Evolutionary conservation across 2,797 vertebrate species (phyloP).

Genomic region (Semaprochilodus insignis): DNA sequence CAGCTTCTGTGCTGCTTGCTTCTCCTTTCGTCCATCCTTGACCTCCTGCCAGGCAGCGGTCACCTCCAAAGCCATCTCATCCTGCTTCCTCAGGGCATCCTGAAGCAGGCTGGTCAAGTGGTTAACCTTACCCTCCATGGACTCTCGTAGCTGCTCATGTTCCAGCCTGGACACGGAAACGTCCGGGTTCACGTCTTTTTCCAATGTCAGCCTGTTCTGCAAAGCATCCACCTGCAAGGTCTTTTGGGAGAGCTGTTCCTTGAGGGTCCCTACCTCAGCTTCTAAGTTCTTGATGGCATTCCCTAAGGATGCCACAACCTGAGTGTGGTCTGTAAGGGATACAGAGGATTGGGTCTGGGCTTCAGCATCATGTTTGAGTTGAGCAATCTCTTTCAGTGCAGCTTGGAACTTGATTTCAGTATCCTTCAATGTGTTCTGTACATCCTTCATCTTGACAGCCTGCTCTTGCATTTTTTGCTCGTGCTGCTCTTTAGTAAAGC

Average conservation of each 20-base stretch:
- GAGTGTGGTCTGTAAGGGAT: slow-evolving; percentile 85
- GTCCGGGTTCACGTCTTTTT: slow-evolving; percentile 78
- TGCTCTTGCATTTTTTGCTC: slow-evolving; percentile 78
- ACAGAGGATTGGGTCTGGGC: slow-evolving; percentile 84
- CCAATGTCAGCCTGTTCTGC: slow-evolving; percentile 81
- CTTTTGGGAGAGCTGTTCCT: slow-evolving; percentile 81
- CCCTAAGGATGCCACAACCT: slow-evolving; percentile 86
- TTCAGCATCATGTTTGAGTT: slow-evolving; percentile 83
- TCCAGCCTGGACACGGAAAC: slow-evolving; percentile 80
- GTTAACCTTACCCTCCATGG: slow-evolving; percentile 83
- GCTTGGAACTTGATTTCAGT: slow-evolving; percentile 77
- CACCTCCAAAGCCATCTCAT: slow-evolving; percentile 86
- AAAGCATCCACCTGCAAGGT: slow-evolving; percentile 81
- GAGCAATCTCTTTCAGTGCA: slow-evolving; percentile 80
- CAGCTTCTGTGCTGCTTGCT: slow-evolving; percentile 81
- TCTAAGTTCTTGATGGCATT: slow-evolving; percentile 86
- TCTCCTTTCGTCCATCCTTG: slow-evolving; percentile 81
- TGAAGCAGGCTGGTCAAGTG: slow-evolving; percentile 86
- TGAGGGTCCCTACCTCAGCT: slow-evolving; percentile 78
- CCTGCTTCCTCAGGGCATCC: slow-evolving; percentile 88
- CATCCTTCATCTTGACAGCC: slow-evolving; percentile 79
- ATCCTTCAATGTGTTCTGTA: slow-evolving; percentile 80
- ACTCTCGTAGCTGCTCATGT: slow-evolving; percentile 80
- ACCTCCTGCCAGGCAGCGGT: slow-evolving; percentile 87
- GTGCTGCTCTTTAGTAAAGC: slow-evolving; percentile 80